Conservation (phyloP, 2,113 vertebrate genomes). For the Cisticola juncidis region DNA sequence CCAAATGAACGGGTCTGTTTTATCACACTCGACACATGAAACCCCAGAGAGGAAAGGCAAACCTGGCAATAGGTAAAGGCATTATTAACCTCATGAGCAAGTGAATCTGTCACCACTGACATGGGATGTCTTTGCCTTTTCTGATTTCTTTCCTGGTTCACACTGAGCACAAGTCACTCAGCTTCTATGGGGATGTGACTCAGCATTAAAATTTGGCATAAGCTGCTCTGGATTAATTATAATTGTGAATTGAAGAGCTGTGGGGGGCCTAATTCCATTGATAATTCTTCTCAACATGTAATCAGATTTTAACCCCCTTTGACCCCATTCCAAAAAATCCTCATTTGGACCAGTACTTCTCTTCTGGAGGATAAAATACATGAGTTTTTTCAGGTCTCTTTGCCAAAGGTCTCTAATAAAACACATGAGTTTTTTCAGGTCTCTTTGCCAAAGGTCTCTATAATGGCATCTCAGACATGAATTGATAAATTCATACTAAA, state of each 20-base stretch:
- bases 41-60: neutral
- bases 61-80: neutral
- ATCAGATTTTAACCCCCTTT: neutral
- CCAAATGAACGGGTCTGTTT: neutral
- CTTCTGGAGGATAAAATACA: neutral
- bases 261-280: neutral
- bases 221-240: neutral
- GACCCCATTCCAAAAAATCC: neutral
- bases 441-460: conserved; percentile 46
- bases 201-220: neutral
- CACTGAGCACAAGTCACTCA: neutral
- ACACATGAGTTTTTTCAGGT: conserved; percentile 60
- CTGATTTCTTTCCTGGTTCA: neutral
- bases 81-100: neutral
- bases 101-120: neutral
- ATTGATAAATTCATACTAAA: conserved; percentile 84
- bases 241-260: neutral
- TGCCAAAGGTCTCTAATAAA: conserved; percentile 74
- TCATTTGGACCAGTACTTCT: neutral
- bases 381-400: conserved; percentile 74
- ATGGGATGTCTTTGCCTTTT: neutral
- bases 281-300: neutral
- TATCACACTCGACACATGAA: neutral
- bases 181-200: neutral
- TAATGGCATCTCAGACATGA: conserved; percentile 80